Conservation (phyloP, 2,888 invertebrate species). For the Zaprionus bogoriensis region DNA sequence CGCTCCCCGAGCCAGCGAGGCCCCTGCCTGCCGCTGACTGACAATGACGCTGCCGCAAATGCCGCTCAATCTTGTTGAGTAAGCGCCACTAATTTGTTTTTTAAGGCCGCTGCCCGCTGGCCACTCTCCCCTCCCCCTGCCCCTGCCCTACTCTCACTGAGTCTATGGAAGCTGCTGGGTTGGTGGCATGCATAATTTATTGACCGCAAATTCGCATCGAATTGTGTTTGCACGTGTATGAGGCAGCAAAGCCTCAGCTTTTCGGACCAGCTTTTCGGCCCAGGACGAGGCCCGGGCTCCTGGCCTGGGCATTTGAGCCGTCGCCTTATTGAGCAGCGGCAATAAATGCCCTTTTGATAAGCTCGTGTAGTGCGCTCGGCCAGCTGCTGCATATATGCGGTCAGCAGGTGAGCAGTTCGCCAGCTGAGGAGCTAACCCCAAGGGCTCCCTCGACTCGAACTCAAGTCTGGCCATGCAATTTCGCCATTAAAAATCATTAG, state of each 20-base stretch:
- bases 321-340: constrained; percentile 11
- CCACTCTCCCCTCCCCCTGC: not conserved
- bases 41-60: constrained; percentile 63
- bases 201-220: constrained; percentile 61
- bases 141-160: not conserved
- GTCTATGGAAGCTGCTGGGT: constrained; percentile 3
- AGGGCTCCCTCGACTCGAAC: constrained; percentile 6
- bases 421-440: not conserved
- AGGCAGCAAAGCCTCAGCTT: constrained; percentile 4
- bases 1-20: not conserved
- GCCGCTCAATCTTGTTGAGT: constrained; percentile 74
- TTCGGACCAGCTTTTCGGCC: not conserved
- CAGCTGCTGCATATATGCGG: not conserved
- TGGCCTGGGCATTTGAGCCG: not conserved
- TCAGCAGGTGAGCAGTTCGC: not conserved
- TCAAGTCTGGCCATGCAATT: constrained; percentile 62
- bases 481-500: constrained; percentile 75
- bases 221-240: constrained; percentile 37
- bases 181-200: constrained; percentile 71
- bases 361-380: not conserved
- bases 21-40: constrained; percentile 13
- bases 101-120: constrained; percentile 35
- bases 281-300: not conserved
- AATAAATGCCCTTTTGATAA: constrained; percentile 62
- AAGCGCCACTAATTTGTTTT: constrained; percentile 75